Evolutionary conservation across 2,888 invertebrate genomes (phyloP), one percentile per base, ranked within the genome.

Genomic region (Tetrapedia diversipes): DNA sequence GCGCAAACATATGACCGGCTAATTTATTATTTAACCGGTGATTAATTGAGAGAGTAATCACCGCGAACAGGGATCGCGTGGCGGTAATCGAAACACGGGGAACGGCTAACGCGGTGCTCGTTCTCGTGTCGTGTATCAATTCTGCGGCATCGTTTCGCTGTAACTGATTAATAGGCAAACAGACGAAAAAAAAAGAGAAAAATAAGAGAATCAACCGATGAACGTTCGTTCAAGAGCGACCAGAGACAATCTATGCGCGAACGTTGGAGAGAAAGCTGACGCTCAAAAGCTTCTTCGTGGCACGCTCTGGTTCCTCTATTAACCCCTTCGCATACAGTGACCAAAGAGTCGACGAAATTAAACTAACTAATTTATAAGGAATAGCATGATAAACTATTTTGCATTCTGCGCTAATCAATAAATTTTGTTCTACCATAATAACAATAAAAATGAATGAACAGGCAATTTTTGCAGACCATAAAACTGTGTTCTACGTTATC

Each of bases 1-100:
- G 47, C 45, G 24, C 24, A 39, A 59, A 59, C 53, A 22, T 27
- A 71, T 16, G 53, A 8, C 34, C 8, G 24, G n/a, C 34, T n/a
- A 59, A 64, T 75, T 47, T 34, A 65, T 75, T 65, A 65, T 75
- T 43, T 64, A 60, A 43, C 53, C 37, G 11, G 3, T 60, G 59
- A 71, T 65, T 70, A 57, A 60, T 71, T 51, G 14, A 37, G n/a
- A 16, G 43, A 22, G 27, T 63, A 74, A 70, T 70, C 57, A 43
- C 37, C 22, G n/a, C 32, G 41, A 22, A 22, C 47, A 8, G 24
- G 1, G 43, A 59, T 68, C 43, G 24, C 37, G 53, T 29, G 14
- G n/a, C 68, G 54, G 22, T 37, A 53, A 61, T 41, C 34, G 47
- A 34, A 49, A 69, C 49, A 16, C 22, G 8, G 6, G 16, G 22